Evolutionary conservation across 2,113 vertebrate genomes (phyloP), one percentile per base, ranked within the genome.

Genomic region (Vidua chalybeata): DNA sequence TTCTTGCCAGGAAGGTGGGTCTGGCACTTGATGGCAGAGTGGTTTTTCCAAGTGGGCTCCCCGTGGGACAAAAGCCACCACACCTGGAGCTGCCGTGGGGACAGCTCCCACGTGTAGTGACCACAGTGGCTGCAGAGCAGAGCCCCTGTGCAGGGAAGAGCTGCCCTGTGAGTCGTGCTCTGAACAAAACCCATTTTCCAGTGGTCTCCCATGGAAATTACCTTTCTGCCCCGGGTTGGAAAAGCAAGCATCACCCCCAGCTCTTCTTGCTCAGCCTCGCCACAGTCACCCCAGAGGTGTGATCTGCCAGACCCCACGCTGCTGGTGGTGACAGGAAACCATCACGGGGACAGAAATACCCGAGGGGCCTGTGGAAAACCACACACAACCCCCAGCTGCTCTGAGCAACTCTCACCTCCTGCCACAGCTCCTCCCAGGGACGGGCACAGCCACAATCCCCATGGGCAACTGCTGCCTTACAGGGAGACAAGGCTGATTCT

Each of bases 21-120:
- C 14, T 24, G 7, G 23, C 64, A 1, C 24, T n/a, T 3, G 39
- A 30, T 12, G 33, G 11, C 76, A 66, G 20, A 19, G 37, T 30
- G 9, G 4, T 15, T 75, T 28, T 41, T 41, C 61, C 55, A 72
- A 21, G 52, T 22, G 59, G 37, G 15, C 24, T 23, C n/a, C 46
- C 10, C 14, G 3, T 0, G 2, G 55, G 0, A 10, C 13, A 5
- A 63, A 26, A 55, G 39, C 3, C 30, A 1, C 23, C 33, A 22
- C 3, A 48, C 37, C n/a, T 43, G 24, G 23, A 35, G 56, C 52
- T 59, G 48, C 37, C 26, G 1, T 0, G 3, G 31, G 35, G 62
- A 13, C 71, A 31, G 4, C 10, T 67, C 14, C 43, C 68, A 10
- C 0, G 0, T 11, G 5, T 11, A 5, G 66, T 7, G 68, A 13